Base-by-base conservation (phyloP, 2,797 vertebrate species). In the Spinus pinus region DNA sequence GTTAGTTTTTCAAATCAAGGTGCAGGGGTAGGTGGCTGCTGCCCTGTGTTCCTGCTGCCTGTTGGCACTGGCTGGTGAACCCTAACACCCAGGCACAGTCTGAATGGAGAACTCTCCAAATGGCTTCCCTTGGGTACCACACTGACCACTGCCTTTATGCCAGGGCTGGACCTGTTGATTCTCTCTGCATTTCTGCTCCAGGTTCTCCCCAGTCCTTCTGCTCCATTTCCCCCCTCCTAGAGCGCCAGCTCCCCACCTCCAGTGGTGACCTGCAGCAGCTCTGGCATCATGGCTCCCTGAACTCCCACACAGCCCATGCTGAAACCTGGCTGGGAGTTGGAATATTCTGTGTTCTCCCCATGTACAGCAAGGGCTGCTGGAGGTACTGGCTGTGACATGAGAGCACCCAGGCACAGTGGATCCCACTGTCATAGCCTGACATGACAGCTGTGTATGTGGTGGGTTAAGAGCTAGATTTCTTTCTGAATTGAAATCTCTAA, bases 241-340 rank as follows among this genome's bases (percentile, higher is more conserved):
- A 70, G 31, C 0, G 0, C 8, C 31, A 41, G 10, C 31, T 85
- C 46, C 6, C 0, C 39, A 23, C 9, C 47, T 71, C 49, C 60
- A 64, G 46, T 1, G 20, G 20, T 57, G 49, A 31, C 28, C 61
- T 15, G 6, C 16, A 64, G 25, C 9, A 33, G 12, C 24, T 81
- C 69, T 78, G 72, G 28, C 12, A 28, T 53, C 19, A 2, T 5
- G 16, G 16, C 2, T 17, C 30, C 7, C 35, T 35, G 35, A 54
- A 10, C 10, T 20, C 54, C 18, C 21, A 31, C 9, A 2, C 0
- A 53, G 8, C 25, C 22, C 2, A 1, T 23, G 33, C 16, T 50
- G 44, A 82, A 53, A 24, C 20, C 61, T 56, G 78, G 25, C 51
- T 77, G 41, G 46, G 51, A 49, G 12, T 2, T 50, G 37, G 33